These are phyloP conservation scores for Tapera naevia DNA, from an alignment of 2,797 vertebrate species.

Conservation along the genomic window DNA sequence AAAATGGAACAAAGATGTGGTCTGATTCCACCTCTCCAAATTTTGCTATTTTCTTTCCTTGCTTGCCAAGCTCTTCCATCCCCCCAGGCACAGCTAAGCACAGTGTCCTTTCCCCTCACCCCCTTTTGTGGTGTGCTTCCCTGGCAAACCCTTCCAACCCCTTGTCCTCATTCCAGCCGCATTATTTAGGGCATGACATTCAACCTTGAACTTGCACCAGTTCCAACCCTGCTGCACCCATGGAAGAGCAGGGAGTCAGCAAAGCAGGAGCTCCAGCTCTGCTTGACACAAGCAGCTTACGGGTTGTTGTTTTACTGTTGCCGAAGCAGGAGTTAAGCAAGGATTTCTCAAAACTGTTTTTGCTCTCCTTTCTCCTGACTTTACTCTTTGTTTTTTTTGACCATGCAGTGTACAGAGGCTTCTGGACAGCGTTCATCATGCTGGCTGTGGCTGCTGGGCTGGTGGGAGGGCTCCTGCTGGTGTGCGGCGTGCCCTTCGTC, in stretches of 20 bases:
- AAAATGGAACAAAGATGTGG: background rate
- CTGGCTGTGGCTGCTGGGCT: conserved; percentile 77
- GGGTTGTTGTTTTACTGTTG: background rate
- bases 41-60: background rate
- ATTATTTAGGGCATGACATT: background rate
- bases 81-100: background rate
- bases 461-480: conserved; percentile 82
- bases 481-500: conserved; percentile 85
- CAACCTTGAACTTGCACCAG: background rate
- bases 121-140: background rate
- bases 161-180: background rate
- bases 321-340: background rate
- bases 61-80: background rate
- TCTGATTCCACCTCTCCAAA: background rate
- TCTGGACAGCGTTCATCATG: conserved; percentile 87
- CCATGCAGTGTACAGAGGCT: conserved; percentile 85
- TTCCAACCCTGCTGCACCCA: background rate
- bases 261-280: background rate
- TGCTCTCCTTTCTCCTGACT: background rate
- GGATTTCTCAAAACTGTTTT: background rate
- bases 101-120: background rate
- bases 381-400: background rate
- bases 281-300: background rate
- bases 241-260: background rate
- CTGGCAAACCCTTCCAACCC: background rate